Evolutionary conservation across 2,888 invertebrate genomes (phyloP), one percentile per base, ranked within the genome.

Genomic region (Heliconius ismenius): DNA sequence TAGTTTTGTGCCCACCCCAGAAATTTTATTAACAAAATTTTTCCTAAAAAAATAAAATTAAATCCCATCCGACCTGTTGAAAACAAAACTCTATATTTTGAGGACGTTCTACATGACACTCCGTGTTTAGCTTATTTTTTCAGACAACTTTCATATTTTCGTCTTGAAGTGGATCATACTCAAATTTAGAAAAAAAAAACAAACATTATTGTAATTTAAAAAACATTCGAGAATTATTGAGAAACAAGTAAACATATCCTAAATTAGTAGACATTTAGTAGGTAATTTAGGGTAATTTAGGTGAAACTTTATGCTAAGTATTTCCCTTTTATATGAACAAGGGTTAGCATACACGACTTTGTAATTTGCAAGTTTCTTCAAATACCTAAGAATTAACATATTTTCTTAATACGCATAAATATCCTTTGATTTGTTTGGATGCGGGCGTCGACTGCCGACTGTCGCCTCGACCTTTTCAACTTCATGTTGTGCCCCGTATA

Each of bases 361-460:
- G 75, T 32, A 63, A 62, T 75, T 49, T 70, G 75, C n/a, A 64
- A 49, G 63, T 63, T 54, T 24, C 39, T 60, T 69, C 54, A 67
- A 60, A 13, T 10, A 32, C 0, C n/a, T 9, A n/a, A n/a, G 63
- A 63, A 75, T 77, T 77, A 77, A 77, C 64, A 74, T 77, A 74
- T 74, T 67, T 72, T 65, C 28, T 43, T 74, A 74, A 65, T 64
- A 43, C n/a, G 21, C 49, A 70, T 68, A 73, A 73, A 60, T 62
- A 68, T 65, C 54, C 60, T 69, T n/a, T 76, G 67, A 73, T 76
- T 73, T 68, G 62, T 73, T 43, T 63, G 11, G 13, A 73, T 73
- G 69, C 76, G 78, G 73, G 39, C 43, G 60, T 62, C 60, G 62
- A n/a, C n/a, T 26, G 62, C 18, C 54, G 54, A 21, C 21, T 7